Evolutionary conservation across 1,140 invertebrate species (phyloP).

Genomic region (Drosophila obscura): DNA sequence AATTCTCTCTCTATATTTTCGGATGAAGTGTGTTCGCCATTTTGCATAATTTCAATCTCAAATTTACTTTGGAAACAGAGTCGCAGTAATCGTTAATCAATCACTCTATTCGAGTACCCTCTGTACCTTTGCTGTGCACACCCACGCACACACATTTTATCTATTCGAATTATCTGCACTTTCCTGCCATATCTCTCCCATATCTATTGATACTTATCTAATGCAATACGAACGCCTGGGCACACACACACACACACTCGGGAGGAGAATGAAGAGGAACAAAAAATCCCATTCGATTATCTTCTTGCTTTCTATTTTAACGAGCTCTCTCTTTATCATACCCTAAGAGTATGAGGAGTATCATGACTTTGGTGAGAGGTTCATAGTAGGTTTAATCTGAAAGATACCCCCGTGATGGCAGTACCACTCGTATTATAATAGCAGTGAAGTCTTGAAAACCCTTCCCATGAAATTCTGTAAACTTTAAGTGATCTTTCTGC

Average conservation of each 20-base stretch:
- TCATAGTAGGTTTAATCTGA: not conserved
- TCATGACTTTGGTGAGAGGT: not conserved
- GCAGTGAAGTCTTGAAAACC: too few relatives aligned
- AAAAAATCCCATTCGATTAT: constrained; percentile 64
- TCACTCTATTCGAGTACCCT: constrained; percentile 4
- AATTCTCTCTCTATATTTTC: too few relatives aligned
- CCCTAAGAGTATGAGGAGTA: not conserved
- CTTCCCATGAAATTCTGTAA: too few relatives aligned
- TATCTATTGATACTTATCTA: constrained; percentile 38
- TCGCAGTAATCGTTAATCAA: constrained; percentile 11
- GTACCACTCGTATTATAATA: too few relatives aligned
- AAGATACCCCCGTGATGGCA: not conserved
- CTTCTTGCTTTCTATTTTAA: constrained; percentile 65
- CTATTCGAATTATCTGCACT: constrained; percentile 22
- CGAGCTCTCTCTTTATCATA: constrained; percentile 46
- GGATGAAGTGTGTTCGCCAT: too few relatives aligned
- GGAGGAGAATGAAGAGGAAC: not conserved
- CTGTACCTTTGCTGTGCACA: constrained; percentile 3
- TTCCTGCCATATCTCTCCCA: constrained; percentile 16
- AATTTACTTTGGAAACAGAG: too few relatives aligned
- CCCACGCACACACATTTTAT: constrained; percentile 12
- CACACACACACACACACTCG: not conserved
- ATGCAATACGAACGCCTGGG: not conserved
- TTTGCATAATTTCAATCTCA: too few relatives aligned
- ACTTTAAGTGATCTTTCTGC: too few relatives aligned